Conservation (phyloP, 2,113 vertebrate genomes). For the Oxyruncus cristatus region DNA sequence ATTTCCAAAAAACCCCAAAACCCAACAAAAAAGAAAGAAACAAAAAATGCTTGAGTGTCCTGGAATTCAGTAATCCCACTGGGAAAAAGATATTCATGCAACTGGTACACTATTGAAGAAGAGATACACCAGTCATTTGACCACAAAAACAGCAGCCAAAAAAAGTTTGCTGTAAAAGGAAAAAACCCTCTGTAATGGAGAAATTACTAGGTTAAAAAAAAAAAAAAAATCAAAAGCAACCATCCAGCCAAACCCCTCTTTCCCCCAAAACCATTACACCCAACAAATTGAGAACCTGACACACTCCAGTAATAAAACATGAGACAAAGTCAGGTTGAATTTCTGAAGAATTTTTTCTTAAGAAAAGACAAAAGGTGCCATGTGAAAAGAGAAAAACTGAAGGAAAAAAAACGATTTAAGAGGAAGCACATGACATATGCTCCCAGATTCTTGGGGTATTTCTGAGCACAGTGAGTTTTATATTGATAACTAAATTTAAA, state of each 20-base stretch:
- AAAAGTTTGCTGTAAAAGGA: not conserved
- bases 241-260: fast-evolving
- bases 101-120: not conserved
- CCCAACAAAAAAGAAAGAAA: not conserved
- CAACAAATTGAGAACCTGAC: not conserved
- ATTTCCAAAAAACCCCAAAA: not conserved
- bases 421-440: not conserved
- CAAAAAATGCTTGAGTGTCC: not conserved
- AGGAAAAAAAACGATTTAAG: not conserved
- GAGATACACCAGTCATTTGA: not conserved
- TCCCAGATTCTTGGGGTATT: not conserved
- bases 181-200: not conserved
- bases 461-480: not conserved
- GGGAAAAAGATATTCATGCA: not conserved
- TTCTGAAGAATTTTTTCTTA: not conserved
- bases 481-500: not conserved
- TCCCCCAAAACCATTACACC: not conserved
- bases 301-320: not conserved
- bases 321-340: not conserved
- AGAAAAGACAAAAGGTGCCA: not conserved
- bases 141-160: not conserved
- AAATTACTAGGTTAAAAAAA: not conserved
- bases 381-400: not conserved
- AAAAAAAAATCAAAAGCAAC: not conserved
- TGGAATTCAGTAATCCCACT: not conserved